Evolutionary conservation across 2,113 vertebrate species (phyloP).

Genomic region (Pelecanoides urinatrix): DNA sequence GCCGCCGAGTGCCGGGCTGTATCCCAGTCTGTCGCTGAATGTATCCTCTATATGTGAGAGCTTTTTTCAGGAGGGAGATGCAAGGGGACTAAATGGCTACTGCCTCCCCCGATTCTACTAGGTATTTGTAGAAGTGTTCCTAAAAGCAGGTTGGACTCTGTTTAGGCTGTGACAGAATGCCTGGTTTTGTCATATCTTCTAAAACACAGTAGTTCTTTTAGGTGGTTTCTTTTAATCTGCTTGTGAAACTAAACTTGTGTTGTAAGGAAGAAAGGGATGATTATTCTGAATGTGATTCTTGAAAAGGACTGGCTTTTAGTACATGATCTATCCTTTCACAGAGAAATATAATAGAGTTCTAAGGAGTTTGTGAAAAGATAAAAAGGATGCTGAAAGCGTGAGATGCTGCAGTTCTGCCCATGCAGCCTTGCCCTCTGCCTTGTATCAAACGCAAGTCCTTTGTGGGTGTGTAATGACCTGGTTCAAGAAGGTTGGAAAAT

Average conservation of each 20-base stretch:
- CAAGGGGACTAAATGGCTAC: neutral
- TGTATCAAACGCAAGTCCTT: neutral
- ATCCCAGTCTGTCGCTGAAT: neutral
- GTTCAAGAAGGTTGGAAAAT: neutral
- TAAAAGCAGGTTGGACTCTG: neutral
- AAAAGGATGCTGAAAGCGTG: neutral
- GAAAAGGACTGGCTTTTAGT: neutral
- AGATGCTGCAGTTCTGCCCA: neutral
- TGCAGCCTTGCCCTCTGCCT: neutral
- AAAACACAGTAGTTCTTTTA: neutral
- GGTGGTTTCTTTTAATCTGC: slow-evolving; percentile 8
- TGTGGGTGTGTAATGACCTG: neutral
- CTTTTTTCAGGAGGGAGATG: neutral
- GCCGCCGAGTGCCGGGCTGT: neutral
- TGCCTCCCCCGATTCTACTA: neutral
- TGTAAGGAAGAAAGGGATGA: neutral
- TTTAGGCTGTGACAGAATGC: neutral
- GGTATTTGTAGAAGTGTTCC: neutral
- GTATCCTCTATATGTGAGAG: neutral
- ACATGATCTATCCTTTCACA: neutral
- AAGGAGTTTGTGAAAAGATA: neutral
- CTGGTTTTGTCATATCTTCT: slow-evolving; percentile 3
- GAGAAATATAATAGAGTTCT: neutral
- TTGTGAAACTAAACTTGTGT: neutral
- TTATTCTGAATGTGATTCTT: neutral